Percentiles rank a stretch among this genome's conserved stretches.
These are phyloP conservation scores for Campylorhamphus procurvoides DNA, from an alignment of 2,113 vertebrate genomes.

Conservation along the genomic window DNA sequence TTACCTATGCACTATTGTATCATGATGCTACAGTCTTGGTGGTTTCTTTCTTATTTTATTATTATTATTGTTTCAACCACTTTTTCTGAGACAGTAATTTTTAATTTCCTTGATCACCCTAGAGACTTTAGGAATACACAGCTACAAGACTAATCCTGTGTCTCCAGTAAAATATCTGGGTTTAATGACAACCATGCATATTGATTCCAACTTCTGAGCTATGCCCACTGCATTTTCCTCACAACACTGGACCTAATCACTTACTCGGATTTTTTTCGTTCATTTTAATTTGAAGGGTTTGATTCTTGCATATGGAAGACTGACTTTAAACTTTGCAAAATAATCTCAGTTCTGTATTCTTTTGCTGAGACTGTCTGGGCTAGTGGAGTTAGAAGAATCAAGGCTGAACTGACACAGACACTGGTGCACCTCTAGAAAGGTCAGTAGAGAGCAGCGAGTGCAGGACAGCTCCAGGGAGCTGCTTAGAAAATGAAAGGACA, in stretches of 20 bases:
- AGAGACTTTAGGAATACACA: neutral
- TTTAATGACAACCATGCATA: neutral
- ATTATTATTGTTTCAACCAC: neutral
- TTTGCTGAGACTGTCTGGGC: neutral
- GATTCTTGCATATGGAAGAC: neutral
- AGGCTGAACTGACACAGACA: neutral
- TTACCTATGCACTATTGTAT: neutral
- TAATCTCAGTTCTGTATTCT: neutral
- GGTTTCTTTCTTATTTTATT: neutral
- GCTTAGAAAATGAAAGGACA: constrained; percentile 2
- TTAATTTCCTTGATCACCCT: neutral
- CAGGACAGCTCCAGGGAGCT: neutral
- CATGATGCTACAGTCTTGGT: neutral
- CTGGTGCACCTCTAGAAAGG: neutral
- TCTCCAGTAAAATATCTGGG: neutral
- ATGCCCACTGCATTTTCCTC: neutral
- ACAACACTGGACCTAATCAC: neutral
- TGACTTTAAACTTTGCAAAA: neutral
- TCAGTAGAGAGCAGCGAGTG: neutral
- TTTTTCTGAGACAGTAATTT: neutral
- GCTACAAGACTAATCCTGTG: neutral
- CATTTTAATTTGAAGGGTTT: neutral
- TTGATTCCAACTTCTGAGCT: neutral
- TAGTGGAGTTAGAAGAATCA: neutral
- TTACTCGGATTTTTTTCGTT: neutral